phyloP scores from a whole-genome alignment of 2,888 invertebrate species.

The Agrochola circellaris region DNA sequence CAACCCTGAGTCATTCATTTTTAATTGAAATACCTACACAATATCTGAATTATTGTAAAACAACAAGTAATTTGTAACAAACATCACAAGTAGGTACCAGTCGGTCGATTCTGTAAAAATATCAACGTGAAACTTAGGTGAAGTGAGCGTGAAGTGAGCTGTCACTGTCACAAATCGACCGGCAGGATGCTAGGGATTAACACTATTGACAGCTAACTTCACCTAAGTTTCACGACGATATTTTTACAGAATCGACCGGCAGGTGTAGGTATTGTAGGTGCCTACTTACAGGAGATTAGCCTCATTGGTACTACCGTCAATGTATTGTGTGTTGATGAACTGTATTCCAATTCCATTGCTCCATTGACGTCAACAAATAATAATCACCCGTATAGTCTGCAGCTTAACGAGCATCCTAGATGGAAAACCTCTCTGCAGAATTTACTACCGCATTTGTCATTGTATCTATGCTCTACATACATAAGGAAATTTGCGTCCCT shows the following conservation, averaged over 20 bases:
- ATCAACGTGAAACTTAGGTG: no score
- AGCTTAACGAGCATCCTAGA: constrained; percentile 53
- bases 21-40: not conserved
- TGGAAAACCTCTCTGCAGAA: constrained; percentile 61
- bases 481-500: constrained; percentile 43
- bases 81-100: not conserved
- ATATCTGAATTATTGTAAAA: constrained; percentile 33
- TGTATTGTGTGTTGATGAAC: constrained; percentile 72
- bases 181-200: no score
- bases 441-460: constrained; percentile 69
- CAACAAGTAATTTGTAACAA: constrained; percentile 36
- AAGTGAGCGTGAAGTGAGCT: no score
- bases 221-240: no score
- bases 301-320: constrained; percentile 31
- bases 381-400: constrained; percentile 75
- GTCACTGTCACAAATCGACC: no score
- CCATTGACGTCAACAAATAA: constrained; percentile 76
- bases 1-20: not conserved
- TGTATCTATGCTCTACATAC: constrained; percentile 40
- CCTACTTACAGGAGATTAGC: constrained; percentile 45
- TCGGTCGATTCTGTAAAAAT: no score
- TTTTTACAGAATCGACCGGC: no score
- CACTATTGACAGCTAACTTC: no score
- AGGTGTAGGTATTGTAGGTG: constrained; percentile 4
- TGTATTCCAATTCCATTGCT: constrained; percentile 73